phyloP scores from a whole-genome alignment of 2,113 vertebrate genomes.

The Neolamprologus variostigma region DNA sequence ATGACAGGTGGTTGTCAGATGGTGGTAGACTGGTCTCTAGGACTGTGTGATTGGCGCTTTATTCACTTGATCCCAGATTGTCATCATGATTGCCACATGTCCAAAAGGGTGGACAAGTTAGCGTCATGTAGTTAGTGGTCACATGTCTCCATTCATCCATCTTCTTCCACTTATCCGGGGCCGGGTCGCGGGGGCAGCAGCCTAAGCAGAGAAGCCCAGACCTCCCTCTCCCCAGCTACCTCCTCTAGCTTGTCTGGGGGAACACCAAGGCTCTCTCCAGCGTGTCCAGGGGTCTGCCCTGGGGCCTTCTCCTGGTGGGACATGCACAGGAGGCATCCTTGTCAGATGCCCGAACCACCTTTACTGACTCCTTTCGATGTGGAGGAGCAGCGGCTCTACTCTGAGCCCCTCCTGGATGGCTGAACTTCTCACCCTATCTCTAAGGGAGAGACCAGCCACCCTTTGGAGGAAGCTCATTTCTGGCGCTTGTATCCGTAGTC shows the following conservation, averaged over 20 bases:
- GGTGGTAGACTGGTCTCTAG: background rate
- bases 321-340: no score
- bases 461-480: background rate
- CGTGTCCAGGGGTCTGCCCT: no score
- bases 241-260: background rate
- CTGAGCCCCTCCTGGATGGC: background rate
- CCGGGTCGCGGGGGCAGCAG: background rate
- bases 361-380: rapidly evolving
- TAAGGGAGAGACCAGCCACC: rapidly evolving
- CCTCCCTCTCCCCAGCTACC: background rate
- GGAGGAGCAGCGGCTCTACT: background rate
- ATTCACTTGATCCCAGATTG: background rate
- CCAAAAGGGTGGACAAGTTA: background rate
- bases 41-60: background rate
- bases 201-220: background rate
- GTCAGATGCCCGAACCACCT: no score
- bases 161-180: background rate
- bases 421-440: background rate
- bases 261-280: no score
- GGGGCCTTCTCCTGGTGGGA: rapidly evolving
- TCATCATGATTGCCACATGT: background rate
- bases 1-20: background rate
- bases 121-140: background rate
- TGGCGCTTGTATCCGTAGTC: background rate
- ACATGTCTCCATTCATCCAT: background rate